Conservation (phyloP, 2,113 vertebrate species). For the Alexandromys fortis region DNA sequence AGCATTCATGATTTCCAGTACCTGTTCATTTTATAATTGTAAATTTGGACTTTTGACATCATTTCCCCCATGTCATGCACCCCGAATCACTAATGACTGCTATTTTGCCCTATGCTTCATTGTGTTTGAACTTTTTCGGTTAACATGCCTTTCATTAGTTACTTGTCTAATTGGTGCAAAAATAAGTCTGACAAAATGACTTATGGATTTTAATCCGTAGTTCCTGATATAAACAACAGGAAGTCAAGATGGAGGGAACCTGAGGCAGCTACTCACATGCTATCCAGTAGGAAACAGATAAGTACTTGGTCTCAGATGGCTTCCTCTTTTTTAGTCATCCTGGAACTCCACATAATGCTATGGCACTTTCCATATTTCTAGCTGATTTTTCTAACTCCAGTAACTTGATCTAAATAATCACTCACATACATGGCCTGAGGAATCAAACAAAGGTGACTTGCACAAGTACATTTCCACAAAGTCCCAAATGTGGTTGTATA, state of each 20-base stretch:
- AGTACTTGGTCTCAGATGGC: not conserved
- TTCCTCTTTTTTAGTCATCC: not conserved
- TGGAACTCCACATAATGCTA: not conserved
- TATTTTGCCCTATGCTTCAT: not conserved
- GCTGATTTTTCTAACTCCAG: not conserved
- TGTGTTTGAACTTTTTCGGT: not conserved
- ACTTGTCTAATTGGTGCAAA: not conserved
- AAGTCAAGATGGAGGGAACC: not conserved
- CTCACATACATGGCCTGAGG: not conserved
- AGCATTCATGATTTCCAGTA: not conserved
- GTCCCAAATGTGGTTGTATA: not conserved
- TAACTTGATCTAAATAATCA: not conserved
- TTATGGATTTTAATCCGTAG: not conserved
- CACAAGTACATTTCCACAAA: not conserved
- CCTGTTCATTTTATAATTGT: not conserved
- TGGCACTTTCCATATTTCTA: not conserved
- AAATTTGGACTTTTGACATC: not conserved
- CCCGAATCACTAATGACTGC: not conserved
- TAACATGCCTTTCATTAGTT: not conserved
- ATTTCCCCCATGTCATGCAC: not conserved
- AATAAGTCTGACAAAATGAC: not conserved
- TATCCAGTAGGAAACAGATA: not conserved
- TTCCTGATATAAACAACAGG: not conserved
- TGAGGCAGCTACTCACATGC: not conserved
- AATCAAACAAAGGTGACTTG: not conserved